Conservation (phyloP, 2,797 vertebrate species). For the Channallabes apus region DNA sequence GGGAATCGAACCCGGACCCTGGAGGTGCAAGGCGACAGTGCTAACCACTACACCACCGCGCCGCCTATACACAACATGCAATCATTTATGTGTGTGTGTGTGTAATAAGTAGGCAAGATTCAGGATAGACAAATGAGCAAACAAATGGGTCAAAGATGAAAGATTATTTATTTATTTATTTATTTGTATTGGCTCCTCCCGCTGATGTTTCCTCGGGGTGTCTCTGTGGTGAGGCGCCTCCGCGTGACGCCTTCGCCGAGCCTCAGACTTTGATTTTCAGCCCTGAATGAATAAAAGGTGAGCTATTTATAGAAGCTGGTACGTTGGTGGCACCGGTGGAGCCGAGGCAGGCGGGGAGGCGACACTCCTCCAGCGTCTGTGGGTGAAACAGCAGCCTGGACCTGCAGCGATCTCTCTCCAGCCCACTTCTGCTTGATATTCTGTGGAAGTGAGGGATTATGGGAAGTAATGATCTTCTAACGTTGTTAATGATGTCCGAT, state of each 20-base stretch:
- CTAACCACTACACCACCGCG: too few relatives aligned
- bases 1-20: too few relatives aligned
- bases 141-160: too few relatives aligned
- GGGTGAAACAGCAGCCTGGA: background rate
- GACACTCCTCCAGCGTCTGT: slow-evolving; percentile 3
- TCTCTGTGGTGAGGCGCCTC: too few relatives aligned
- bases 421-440: slow-evolving; percentile 7
- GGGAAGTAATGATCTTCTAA: background rate
- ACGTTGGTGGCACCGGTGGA: slow-evolving; percentile 20
- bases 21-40: too few relatives aligned
- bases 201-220: too few relatives aligned
- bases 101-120: too few relatives aligned
- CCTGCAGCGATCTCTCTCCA: slow-evolving; percentile 16
- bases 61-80: too few relatives aligned
- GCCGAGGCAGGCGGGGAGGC: slow-evolving; percentile 18
- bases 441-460: background rate
- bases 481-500: background rate
- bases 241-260: background rate
- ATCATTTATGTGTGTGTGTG: too few relatives aligned
- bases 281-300: slow-evolving; percentile 44
- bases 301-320: slow-evolving; percentile 51
- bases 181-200: too few relatives aligned
- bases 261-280: slow-evolving; percentile 18
- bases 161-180: too few relatives aligned
- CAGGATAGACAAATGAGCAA: too few relatives aligned